Percentiles rank a stretch among this genome's conserved stretches.
phyloP scores from a whole-genome alignment of 2,797 vertebrate genomes.

The Rhinichthys osculus region DNA sequence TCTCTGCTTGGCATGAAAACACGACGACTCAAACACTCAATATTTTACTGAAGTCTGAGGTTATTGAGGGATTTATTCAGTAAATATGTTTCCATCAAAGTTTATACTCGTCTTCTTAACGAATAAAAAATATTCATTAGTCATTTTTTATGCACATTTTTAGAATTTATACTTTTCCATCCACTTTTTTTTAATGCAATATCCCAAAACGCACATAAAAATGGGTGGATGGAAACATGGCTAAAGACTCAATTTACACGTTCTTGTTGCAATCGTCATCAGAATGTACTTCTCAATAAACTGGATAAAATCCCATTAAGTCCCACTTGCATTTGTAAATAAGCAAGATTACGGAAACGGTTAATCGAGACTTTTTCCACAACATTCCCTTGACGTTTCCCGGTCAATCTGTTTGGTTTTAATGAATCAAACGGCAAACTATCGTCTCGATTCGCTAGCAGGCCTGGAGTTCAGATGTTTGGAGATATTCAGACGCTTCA shows the following conservation, averaged over 20 bases:
- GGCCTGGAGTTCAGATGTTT: conserved; percentile 53
- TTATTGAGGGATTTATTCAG: neutral
- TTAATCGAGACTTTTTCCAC: neutral
- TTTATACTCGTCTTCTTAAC: too few relatives aligned
- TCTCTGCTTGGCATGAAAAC: too few relatives aligned
- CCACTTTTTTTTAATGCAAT: neutral
- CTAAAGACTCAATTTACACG: neutral
- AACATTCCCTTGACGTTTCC: neutral
- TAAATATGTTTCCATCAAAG: neutral
- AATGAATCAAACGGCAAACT: conserved; percentile 66
- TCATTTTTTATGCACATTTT: too few relatives aligned
- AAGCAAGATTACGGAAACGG: neutral
- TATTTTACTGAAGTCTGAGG: too few relatives aligned
- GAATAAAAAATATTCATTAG: too few relatives aligned
- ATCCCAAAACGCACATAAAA: neutral
- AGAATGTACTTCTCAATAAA: neutral
- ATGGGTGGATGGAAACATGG: neutral
- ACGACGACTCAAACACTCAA: too few relatives aligned
- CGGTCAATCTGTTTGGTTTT: conserved; percentile 47
- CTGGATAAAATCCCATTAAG: neutral
- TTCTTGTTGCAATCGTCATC: neutral
- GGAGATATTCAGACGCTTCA: conserved; percentile 55
- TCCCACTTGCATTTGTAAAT: neutral
- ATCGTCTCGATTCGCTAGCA: conserved; percentile 63
- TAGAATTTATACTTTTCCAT: neutral